These are phyloP conservation scores for Sardinella longiceps DNA, from an alignment of 2,797 vertebrate genomes.

Conservation along the genomic window DNA sequence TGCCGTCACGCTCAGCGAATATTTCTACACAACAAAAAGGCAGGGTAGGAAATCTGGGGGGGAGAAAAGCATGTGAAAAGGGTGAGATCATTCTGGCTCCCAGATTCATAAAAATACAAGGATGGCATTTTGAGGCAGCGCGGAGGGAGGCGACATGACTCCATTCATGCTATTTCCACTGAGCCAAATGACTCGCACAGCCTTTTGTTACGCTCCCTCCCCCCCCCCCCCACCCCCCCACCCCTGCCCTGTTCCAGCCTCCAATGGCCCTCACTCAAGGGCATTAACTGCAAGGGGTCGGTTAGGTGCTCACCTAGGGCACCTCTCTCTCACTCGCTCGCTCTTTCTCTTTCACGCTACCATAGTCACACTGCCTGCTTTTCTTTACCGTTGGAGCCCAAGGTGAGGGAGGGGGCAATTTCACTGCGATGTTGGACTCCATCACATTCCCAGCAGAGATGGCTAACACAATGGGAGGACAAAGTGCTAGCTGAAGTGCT, in stretches of 20 bases:
- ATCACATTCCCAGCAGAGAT: conserved; percentile 41
- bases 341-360: not conserved
- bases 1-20: conserved; percentile 58
- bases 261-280: not conserved
- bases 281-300: conserved; percentile 12
- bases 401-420: conserved; percentile 14
- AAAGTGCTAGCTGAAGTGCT: conserved; percentile 34
- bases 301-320: not conserved
- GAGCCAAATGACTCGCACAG: conserved; percentile 52
- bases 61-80: conserved; percentile 38
- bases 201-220: conserved; percentile 37
- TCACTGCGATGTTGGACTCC: conserved; percentile 38
- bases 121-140: conserved; percentile 50
- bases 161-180: conserved; percentile 55
- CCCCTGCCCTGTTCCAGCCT: not conserved
- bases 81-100: conserved; percentile 28
- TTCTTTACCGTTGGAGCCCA: not conserved
- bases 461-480: conserved; percentile 35
- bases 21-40: conserved; percentile 49
- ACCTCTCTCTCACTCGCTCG: not conserved
- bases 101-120: conserved; percentile 53
- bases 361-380: not conserved
- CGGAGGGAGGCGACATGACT: conserved; percentile 38
- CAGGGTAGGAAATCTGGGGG: conserved; percentile 21
- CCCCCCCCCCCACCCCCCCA: not conserved